These are phyloP conservation scores for Lordiphosa fenestrarum DNA, from an alignment of 2,888 invertebrate species.

Conservation along the genomic window DNA sequence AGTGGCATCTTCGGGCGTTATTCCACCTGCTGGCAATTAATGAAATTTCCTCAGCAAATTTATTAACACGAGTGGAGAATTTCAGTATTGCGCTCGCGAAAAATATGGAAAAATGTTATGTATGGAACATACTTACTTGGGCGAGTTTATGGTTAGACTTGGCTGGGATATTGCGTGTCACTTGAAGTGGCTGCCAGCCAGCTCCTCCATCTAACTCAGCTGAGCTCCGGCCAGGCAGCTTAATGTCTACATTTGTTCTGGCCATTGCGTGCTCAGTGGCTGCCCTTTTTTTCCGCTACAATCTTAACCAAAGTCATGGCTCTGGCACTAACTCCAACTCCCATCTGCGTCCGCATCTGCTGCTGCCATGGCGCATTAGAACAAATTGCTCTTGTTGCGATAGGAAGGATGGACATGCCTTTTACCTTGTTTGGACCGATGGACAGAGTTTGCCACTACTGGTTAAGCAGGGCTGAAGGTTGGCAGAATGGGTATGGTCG, in stretches of 20 bases:
- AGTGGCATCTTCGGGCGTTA: slow-evolving; percentile 40
- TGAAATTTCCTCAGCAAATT: slow-evolving; percentile 63
- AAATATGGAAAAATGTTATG: slow-evolving; percentile 57
- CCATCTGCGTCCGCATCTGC: slow-evolving; percentile 20
- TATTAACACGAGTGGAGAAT: slow-evolving; percentile 58
- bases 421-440: slow-evolving; percentile 71
- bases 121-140: slow-evolving; percentile 31
- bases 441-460: slow-evolving; percentile 64
- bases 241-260: slow-evolving; percentile 75
- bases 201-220: slow-evolving; percentile 8
- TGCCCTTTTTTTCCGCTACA: slow-evolving; percentile 55
- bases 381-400: slow-evolving; percentile 74
- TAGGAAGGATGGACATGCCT: slow-evolving; percentile 71
- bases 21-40: slow-evolving; percentile 60
- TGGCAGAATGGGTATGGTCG: neutral
- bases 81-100: slow-evolving; percentile 32
- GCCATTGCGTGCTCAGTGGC: slow-evolving; percentile 67
- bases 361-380: slow-evolving; percentile 46
- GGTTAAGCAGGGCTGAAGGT: slow-evolving; percentile 20
- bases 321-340: slow-evolving; percentile 14
- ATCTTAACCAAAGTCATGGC: slow-evolving; percentile 26
- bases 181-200: slow-evolving; percentile 41
- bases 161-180: slow-evolving; percentile 65
- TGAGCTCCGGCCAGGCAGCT: slow-evolving; percentile 48
- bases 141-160: slow-evolving; percentile 8